Base-by-base conservation (phyloP, 1,140 invertebrate genomes). In the Orussus abietinus region DNA sequence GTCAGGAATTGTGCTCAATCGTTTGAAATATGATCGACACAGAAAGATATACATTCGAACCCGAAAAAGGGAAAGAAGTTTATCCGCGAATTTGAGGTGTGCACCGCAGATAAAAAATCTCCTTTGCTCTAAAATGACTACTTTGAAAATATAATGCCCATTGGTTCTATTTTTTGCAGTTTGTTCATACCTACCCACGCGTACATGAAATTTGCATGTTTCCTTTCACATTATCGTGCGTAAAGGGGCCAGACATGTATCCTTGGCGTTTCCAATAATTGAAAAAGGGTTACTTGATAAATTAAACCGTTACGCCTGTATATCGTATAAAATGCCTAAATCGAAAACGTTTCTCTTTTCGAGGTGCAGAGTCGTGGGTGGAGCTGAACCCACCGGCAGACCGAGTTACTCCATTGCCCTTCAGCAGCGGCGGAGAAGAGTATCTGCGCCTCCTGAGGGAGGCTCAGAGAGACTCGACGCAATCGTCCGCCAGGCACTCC, bases 381-480 rank as follows among this genome's bases (percentile, higher is more conserved):
- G 85, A 91, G 56, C 61, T 91, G 50, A 82, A 78, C 56, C 62
- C 70, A 39, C 69, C 78, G 35, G 77, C 81, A 5, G 84, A 82
- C 35, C 78, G 83, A 50, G 75, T 83, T 41, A 84, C 84, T 5
- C 81, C 82, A n/a, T 61, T 84, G 33, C 77, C 78, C 3, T 81
- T 81, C 38, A 65, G 73, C 42, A 76, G 74, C 34, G 69, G 65
- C 10, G 68, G 74, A 13, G 84, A 87, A 55, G 90, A 92, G 58
- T 92, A 92, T 65, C 75, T 92, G 48, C 76, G 88, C 42, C 77
- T 92, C 47, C 74, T 93, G 38, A 75, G 83, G 36, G 90, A 93
- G 71, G 90, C 90, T 0, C 89, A 92, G 75, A 71, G 86, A 11
- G 90, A 92, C 72, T 90, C 86, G 43, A 86, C 88, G 47, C 84